A percentile compares a stretch with the other conserved stretches of the same genome.
Conservation (phyloP, 2,888 invertebrate genomes). For the Heliothis peltigera region DNA sequence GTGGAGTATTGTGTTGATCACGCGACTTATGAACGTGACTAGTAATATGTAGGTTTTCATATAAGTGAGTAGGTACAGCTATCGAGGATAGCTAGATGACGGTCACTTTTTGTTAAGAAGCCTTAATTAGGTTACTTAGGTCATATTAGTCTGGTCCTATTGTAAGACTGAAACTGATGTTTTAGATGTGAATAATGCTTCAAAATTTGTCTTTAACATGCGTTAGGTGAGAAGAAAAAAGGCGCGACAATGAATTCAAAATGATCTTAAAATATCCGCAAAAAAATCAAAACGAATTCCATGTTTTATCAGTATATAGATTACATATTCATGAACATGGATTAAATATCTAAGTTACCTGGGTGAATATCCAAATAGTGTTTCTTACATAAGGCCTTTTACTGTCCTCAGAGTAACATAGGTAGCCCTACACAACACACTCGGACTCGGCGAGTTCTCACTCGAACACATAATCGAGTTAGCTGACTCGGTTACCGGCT, state of each 20-base stretch:
- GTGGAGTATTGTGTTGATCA: slow-evolving; percentile 15
- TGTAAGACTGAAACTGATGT: not conserved
- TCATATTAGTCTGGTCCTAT: no score
- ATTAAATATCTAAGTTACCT: no score
- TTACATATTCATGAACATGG: no score
- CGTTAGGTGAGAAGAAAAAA: no score
- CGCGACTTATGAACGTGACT: slow-evolving; percentile 3
- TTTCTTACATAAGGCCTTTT: not conserved
- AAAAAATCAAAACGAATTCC: no score
- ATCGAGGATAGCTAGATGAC: no score
- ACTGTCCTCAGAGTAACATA: slow-evolving; percentile 10
- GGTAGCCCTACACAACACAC: not conserved
- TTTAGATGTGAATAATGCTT: not conserved
- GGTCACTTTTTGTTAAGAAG: no score
- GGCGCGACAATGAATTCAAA: not conserved
- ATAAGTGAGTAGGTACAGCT: no score
- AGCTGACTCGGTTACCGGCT: slow-evolving; percentile 46
- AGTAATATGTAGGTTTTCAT: not conserved
- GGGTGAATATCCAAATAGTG: no score
- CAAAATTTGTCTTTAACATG: not conserved
- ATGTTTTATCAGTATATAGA: no score
- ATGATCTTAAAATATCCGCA: not conserved
- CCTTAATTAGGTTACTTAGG: no score
- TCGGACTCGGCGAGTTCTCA: slow-evolving; percentile 23
- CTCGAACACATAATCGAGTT: slow-evolving; percentile 36